Percentiles rank a stretch among this genome's conserved stretches.
These are phyloP conservation scores for Entomobrya proxima DNA, from an alignment of 2,888 invertebrate genomes.

Conservation along the genomic window DNA sequence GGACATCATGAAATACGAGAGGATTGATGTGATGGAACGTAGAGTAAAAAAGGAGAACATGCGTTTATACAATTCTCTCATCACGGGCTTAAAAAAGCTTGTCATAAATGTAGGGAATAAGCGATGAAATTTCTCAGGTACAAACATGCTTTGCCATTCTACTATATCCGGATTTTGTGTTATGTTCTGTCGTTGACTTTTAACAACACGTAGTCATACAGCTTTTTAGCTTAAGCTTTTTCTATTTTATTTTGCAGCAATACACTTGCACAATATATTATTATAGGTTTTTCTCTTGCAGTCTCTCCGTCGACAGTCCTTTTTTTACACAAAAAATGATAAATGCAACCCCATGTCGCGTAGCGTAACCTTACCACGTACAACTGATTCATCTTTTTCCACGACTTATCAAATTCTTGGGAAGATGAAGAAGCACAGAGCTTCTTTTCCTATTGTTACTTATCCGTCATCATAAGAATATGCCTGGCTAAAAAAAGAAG, in stretches of 20 bases:
- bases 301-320: background rate
- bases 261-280: background rate
- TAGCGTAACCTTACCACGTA: constrained; percentile 51
- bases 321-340: constrained; percentile 43
- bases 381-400: constrained; percentile 61
- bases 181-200: too few relatives aligned
- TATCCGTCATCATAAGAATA: background rate
- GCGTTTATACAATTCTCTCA: background rate
- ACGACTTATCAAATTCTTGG: constrained; percentile 46
- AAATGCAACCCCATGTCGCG: constrained; percentile 51
- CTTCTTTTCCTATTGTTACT: constrained; percentile 13
- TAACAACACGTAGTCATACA: background rate
- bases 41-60: background rate
- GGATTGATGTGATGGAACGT: constrained; percentile 26
- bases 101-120: constrained; percentile 17
- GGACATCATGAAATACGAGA: constrained; percentile 1
- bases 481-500: background rate
- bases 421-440: background rate
- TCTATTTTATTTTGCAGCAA: constrained; percentile 9
- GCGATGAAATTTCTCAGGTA: background rate
- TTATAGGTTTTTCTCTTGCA: background rate
- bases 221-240: background rate
- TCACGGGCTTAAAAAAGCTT: background rate
- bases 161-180: background rate
- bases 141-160: background rate